phyloP scores from a whole-genome alignment of 2,888 invertebrate species.

The Drosophila robusta region DNA sequence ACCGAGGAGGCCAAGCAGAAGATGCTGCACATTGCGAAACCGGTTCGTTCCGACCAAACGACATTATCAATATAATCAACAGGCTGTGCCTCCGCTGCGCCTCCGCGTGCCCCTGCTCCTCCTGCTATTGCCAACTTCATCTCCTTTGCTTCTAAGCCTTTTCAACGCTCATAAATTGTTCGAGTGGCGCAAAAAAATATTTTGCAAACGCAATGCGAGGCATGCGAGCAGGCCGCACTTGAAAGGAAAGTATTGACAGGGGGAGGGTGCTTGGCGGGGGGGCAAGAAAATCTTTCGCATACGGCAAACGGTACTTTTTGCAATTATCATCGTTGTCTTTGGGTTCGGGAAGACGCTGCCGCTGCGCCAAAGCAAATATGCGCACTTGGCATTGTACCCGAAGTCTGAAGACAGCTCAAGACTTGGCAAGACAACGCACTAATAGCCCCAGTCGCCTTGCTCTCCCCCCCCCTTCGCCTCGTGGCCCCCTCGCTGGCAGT shows the following conservation, averaged over 20 bases:
- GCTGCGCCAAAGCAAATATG: constrained; percentile 72
- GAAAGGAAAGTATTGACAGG: constrained; percentile 58
- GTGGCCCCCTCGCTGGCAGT: neutral
- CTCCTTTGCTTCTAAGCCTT: constrained; percentile 71
- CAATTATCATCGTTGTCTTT: constrained; percentile 76
- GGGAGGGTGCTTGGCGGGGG: constrained; percentile 3
- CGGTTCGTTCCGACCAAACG: constrained; percentile 65
- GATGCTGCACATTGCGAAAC: constrained; percentile 60
- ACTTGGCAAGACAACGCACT: constrained; percentile 74
- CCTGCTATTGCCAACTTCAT: neutral
- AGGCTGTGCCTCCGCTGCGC: constrained; percentile 27
- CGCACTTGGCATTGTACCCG: constrained; percentile 75
- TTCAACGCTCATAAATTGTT: constrained; percentile 81
- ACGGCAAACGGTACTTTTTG: constrained; percentile 78
- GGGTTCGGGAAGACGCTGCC: constrained; percentile 59
- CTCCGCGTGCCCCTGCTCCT: neutral
- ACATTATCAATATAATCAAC: constrained; percentile 81
- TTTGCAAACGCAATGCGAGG: constrained; percentile 75
- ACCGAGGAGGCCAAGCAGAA: constrained; percentile 12
- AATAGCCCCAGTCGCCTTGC: constrained; percentile 54
- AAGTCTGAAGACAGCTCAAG: constrained; percentile 41
- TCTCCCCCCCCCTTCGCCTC: too few species aligned
- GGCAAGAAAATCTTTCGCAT: constrained; percentile 70
- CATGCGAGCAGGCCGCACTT: constrained; percentile 54
- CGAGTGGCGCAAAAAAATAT: constrained; percentile 66